Base-by-base conservation (phyloP, 2,888 invertebrate genomes). In the Andrena bicolor region DNA sequence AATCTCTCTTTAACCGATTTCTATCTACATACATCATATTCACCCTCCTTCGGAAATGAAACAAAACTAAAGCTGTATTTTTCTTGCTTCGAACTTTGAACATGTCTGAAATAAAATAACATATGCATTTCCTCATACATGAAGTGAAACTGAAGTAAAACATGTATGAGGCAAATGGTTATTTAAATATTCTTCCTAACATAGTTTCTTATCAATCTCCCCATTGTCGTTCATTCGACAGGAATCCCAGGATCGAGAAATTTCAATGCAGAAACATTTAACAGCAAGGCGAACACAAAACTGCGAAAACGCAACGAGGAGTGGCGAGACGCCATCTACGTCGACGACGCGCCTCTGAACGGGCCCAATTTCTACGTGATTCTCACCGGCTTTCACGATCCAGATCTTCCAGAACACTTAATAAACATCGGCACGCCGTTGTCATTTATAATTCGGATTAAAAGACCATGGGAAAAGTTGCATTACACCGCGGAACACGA, bases 361-460 rank as follows among this genome's bases (percentile, higher is more conserved):
- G 95, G 95, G 1, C 95, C 95, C 0, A 94, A 95, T 84, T 88
- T 95, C 20, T 96, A 95, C 82, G 92, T 96, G 8, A 94, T 95
- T 41, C 87, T 96, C 0, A 95, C 95, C 1, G 95, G 95, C 0
- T 95, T 96, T 90, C 87, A 89, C 51, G 89, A 93, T 73, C 85
- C 90, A 0, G 76, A 85, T 7, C 69, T 93, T 28, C 89, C 90
- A 0, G 41, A 64, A 20, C 90, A 92, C 35, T 74, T 93, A 35
- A 76, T 91, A 60, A 86, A 84, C 64, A 78, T 86, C 2, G 88
- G 86, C 7, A 88, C 93, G 3, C 93, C 92, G 0, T 66, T 93
- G 49, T 83, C 63, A 8, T 90, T 90, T 51, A 83, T 93, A 35
- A 60, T 93, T 30, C 89, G 85, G 69, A 85, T 93, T n/a, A 88